A percentile compares a stretch with the other conserved stretches of the same genome.
phyloP scores from a whole-genome alignment of 2,888 invertebrate genomes.

The Caenorhabditis plicata region DNA sequence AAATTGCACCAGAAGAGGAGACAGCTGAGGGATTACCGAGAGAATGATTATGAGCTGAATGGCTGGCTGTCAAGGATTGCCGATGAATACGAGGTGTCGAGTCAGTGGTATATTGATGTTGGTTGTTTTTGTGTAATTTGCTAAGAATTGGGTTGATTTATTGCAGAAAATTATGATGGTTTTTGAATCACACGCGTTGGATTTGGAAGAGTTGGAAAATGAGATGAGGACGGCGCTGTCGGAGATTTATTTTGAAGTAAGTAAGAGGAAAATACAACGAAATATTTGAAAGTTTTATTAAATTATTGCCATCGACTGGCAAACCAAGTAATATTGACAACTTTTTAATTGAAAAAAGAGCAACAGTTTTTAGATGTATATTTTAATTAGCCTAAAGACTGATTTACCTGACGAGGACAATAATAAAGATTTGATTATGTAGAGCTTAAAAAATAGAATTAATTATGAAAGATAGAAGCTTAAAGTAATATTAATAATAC shows the following conservation, averaged over 20 bases:
- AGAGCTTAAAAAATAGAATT: too few species aligned
- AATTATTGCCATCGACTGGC: too few species aligned
- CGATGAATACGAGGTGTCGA: constrained; percentile 49
- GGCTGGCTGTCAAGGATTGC: constrained; percentile 59
- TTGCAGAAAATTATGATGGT: constrained; percentile 56
- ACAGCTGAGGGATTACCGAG: constrained; percentile 42
- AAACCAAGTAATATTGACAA: too few species aligned
- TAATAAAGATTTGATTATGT: too few species aligned
- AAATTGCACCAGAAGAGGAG: constrained; percentile 40
- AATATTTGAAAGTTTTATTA: too few species aligned
- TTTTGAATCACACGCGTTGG: constrained; percentile 41
- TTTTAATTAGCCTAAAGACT: too few species aligned
- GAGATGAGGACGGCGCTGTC: constrained; percentile 49
- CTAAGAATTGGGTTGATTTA: not conserved
- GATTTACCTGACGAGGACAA: too few species aligned
- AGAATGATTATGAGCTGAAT: constrained; percentile 54
- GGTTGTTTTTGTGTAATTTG: constrained; percentile 10
- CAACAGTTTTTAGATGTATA: too few species aligned
- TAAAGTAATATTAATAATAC: too few species aligned
- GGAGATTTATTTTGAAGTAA: constrained; percentile 48
- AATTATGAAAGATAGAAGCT: too few species aligned
- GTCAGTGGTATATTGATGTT: constrained; percentile 60
- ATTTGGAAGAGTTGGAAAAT: constrained; percentile 44
- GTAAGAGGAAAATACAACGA: not conserved
- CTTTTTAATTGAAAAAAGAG: too few species aligned